Percentiles rank a stretch among this genome's conserved stretches.
Conservation (phyloP, 1,140 invertebrate genomes). For the Drosophila mauritiana region DNA sequence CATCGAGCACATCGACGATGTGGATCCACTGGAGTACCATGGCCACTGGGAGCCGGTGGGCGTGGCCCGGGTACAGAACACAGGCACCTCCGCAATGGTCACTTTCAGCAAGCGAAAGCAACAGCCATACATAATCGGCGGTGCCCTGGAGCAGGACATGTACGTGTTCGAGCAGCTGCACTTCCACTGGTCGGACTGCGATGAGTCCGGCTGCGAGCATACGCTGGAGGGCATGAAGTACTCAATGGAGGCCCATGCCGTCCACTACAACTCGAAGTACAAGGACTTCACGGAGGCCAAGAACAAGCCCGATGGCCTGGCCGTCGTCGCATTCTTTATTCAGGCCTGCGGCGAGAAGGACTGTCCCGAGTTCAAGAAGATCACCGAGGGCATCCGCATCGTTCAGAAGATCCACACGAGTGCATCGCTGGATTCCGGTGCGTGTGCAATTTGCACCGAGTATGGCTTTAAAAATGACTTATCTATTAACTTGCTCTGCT, state of each 20-base stretch:
- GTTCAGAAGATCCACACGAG: conserved; percentile 82
- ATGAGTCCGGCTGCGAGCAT: conserved; percentile 91
- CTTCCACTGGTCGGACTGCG: conserved; percentile 91
- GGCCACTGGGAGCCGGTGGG: conserved; percentile 86
- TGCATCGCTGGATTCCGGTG: conserved; percentile 81
- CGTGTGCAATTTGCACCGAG: not conserved
- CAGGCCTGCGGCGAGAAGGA: conserved; percentile 86
- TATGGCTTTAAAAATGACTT: not conserved
- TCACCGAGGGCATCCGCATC: conserved; percentile 82
- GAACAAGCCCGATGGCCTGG: conserved; percentile 90
- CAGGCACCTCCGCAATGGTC: conserved; percentile 83
- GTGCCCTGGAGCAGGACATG: conserved; percentile 87
- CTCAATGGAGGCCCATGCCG: conserved; percentile 91
- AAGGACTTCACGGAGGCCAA: conserved; percentile 88
- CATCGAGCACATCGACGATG: conserved; percentile 85
- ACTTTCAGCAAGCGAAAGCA: conserved; percentile 80
- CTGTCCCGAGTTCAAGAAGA: conserved; percentile 83
- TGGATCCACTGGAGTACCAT: conserved; percentile 86
- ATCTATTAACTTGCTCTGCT: not conserved
- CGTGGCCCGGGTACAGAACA: conserved; percentile 79
- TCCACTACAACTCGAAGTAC: conserved; percentile 92
- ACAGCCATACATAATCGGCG: conserved; percentile 85
- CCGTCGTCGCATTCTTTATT: conserved; percentile 91
- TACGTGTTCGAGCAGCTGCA: conserved; percentile 91
- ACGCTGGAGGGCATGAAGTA: conserved; percentile 88